Conservation (phyloP, 2,888 invertebrate species). For the Seira sanloemensis region DNA sequence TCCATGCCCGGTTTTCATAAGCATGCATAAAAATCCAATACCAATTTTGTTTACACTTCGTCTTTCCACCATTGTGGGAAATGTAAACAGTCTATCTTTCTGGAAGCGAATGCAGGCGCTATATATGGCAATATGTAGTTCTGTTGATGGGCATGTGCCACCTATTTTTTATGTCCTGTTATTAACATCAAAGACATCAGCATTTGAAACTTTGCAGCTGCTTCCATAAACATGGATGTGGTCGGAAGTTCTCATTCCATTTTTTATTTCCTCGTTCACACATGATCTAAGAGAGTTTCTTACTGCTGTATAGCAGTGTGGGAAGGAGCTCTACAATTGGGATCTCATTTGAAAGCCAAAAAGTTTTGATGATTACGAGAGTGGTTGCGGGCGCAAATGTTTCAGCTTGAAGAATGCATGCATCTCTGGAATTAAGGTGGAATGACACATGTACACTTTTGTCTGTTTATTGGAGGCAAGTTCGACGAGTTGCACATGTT, state of each 20-base stretch:
- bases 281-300: too few relatives aligned
- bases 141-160: slow-evolving; percentile 16
- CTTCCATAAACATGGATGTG: not conserved
- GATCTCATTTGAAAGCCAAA: slow-evolving; percentile 14
- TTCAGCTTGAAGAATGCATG: too few relatives aligned
- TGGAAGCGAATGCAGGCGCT: too few relatives aligned
- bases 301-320: not conserved
- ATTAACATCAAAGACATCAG: not conserved
- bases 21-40: not conserved
- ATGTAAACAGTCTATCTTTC: too few relatives aligned
- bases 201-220: not conserved
- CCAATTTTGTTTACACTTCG: not conserved
- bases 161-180: slow-evolving; percentile 16
- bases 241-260: slow-evolving; percentile 11
- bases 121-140: too few relatives aligned
- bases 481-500: not conserved
- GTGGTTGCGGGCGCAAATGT: not conserved
- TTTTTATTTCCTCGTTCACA: slow-evolving; percentile 14
- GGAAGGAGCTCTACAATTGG: not conserved
- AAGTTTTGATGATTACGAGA: slow-evolving; percentile 14
- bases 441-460: not conserved
- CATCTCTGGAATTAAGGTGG: not conserved
- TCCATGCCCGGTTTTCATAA: too few relatives aligned
- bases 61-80: too few relatives aligned
- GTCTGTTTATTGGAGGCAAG: not conserved